These are phyloP conservation scores for Dolichotis patagonum DNA, from an alignment of 2,113 vertebrate species.

Conservation along the genomic window DNA sequence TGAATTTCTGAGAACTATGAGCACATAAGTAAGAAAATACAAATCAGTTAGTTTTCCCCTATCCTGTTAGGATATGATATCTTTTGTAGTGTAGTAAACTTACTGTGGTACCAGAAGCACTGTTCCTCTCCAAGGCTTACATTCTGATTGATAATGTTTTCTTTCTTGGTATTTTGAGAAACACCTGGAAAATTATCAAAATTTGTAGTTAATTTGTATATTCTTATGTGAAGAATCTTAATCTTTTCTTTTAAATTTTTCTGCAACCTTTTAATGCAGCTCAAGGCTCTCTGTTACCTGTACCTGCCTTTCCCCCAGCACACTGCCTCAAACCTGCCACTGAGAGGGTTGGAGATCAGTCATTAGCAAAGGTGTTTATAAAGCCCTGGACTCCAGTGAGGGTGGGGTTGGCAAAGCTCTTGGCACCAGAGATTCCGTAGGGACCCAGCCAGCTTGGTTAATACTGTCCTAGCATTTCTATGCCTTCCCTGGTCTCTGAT, in stretches of 20 bases:
- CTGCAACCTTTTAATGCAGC: neutral
- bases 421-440: accelerated
- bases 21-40: neutral
- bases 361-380: neutral
- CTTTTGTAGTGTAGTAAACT: neutral
- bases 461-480: neutral
- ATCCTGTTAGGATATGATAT: neutral
- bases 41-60: neutral
- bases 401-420: neutral
- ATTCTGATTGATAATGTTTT: neutral
- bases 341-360: neutral
- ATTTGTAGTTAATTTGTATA: neutral
- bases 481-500: neutral
- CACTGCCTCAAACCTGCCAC: neutral
- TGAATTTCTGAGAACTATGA: neutral
- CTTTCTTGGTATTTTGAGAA: neutral
- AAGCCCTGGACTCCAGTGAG: neutral
- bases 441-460: neutral
- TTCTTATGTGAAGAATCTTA: neutral
- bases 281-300: neutral
- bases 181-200: neutral
- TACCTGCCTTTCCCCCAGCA: neutral
- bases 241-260: neutral
- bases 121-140: neutral
- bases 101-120: neutral